phyloP scores from a whole-genome alignment of 2,113 vertebrate species.

The Caranx melampygus region DNA sequence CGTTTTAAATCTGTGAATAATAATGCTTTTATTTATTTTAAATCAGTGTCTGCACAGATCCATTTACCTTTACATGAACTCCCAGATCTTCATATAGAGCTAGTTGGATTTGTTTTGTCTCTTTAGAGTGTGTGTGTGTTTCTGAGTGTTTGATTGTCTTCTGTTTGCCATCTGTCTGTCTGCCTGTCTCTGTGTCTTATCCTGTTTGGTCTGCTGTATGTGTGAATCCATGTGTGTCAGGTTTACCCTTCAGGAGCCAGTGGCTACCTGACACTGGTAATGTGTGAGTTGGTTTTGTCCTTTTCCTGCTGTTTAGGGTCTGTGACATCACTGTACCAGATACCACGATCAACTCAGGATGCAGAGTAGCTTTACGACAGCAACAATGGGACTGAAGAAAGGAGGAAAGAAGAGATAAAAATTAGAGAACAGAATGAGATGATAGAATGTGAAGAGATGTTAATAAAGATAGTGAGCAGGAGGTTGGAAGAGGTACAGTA shows the following conservation, averaged over 20 bases:
- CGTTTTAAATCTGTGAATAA: conserved; percentile 1
- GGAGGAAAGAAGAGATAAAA: not conserved
- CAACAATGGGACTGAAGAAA: not conserved
- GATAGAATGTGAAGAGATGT: not conserved
- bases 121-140: not conserved
- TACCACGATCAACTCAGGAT: conserved; percentile 25
- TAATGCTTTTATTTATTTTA: conserved; percentile 2
- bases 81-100: not conserved
- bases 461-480: not conserved
- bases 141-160: not conserved
- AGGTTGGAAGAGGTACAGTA: not conserved
- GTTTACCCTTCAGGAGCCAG: no score
- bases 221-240: not conserved
- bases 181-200: not conserved
- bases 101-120: no score
- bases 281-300: conserved; percentile 4
- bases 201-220: not conserved
- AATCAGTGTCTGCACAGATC: conserved; percentile 5
- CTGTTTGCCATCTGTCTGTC: not conserved
- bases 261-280: no score
- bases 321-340: conserved; percentile 3
- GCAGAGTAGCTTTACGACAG: conserved; percentile 1
- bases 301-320: conserved; percentile 12
- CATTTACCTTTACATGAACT: no score
- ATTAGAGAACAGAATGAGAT: not conserved